A percentile compares a stretch with the other conserved stretches of the same genome.
Evolutionary conservation across 2,797 vertebrate species (phyloP).

Genomic region (Clarias fuscus): DNA sequence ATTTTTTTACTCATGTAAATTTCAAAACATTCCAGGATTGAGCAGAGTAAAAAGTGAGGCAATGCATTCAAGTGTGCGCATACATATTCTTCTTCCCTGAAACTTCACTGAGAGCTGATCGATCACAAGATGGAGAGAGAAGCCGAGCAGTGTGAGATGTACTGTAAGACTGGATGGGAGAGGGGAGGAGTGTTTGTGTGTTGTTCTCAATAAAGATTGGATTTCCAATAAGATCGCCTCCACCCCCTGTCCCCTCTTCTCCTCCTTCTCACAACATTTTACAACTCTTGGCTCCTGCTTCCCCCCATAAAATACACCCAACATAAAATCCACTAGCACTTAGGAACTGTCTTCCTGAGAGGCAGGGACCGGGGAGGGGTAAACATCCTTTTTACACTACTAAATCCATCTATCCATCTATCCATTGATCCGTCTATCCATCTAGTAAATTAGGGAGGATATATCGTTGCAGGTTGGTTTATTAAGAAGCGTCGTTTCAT

Average conservation of each 20-base stretch:
- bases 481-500: slow-evolving; percentile 80
- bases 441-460: slow-evolving; percentile 71
- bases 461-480: slow-evolving; percentile 77
- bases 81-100: slow-evolving; percentile 25
- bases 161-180: slow-evolving; percentile 49
- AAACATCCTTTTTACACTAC: slow-evolving; percentile 80
- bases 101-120: slow-evolving; percentile 46
- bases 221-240: slow-evolving; percentile 78
- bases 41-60: neutral
- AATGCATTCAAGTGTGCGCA: slow-evolving; percentile 5
- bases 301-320: slow-evolving; percentile 81
- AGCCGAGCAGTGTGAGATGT: slow-evolving; percentile 53
- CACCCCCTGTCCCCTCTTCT: slow-evolving; percentile 60
- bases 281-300: slow-evolving; percentile 77
- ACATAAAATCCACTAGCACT: slow-evolving; percentile 87
- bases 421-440: slow-evolving; percentile 56
- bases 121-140: slow-evolving; percentile 41
- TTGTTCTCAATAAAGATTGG: slow-evolving; percentile 79
- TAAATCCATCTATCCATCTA: slow-evolving; percentile 73
- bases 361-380: slow-evolving; percentile 60
- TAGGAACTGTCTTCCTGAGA: slow-evolving; percentile 75
- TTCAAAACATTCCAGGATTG: neutral
- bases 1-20: neutral
- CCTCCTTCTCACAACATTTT: slow-evolving; percentile 72
- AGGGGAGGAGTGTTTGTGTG: slow-evolving; percentile 61